Base-by-base conservation (phyloP, 2,113 vertebrate species). In the Phrynosoma blainvillii region DNA sequence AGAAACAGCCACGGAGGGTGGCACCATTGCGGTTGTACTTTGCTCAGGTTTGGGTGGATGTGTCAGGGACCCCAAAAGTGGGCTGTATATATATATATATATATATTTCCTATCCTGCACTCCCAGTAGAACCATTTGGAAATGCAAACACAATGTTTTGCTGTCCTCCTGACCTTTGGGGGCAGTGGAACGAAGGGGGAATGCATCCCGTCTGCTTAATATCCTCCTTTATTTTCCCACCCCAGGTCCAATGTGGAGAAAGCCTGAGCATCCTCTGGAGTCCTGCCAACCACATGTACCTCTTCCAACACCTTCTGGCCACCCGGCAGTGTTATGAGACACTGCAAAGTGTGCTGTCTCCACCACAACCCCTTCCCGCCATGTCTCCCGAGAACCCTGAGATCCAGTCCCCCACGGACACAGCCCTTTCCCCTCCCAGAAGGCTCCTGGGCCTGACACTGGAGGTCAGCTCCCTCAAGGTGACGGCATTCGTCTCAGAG, bases 281-380 rank as follows among this genome's bases (percentile, higher is more conserved):
- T 2, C 98, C 98, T 0, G 95, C 97, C 0, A 97, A 98, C 94
- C 98, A 99, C 96, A 99, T 99, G 98, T 97, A 98, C 89, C 91
- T 99, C 32, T 99, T 98, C 92, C 98, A 99, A 79, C 99, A 99
- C 91, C 82, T 95, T 73, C 93, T 97, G 79, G 97, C 98, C 89
- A 98, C 97, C 68, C 85, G 96, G 85, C 95, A 96, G 79, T 98
- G 97, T 93, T 97, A 95, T 40, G 90, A 92, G 74, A 93, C 96
- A 68, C 92, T 97, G 92, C 54, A 30, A 66, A 59, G 92, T 0
- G 93, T 93, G 70, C 47, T 96, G 0, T 88, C 90, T 83, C 92
- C 92, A 80, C 91, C 32, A 0, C 13, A 93, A 78, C 59, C 10
- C 73, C 79, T 0, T 20, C 90, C 79, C 32, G 85, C 91, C 40